These are phyloP conservation scores for Minunthozetes semirufus DNA, from an alignment of 2,888 invertebrate species.

Conservation along the genomic window DNA sequence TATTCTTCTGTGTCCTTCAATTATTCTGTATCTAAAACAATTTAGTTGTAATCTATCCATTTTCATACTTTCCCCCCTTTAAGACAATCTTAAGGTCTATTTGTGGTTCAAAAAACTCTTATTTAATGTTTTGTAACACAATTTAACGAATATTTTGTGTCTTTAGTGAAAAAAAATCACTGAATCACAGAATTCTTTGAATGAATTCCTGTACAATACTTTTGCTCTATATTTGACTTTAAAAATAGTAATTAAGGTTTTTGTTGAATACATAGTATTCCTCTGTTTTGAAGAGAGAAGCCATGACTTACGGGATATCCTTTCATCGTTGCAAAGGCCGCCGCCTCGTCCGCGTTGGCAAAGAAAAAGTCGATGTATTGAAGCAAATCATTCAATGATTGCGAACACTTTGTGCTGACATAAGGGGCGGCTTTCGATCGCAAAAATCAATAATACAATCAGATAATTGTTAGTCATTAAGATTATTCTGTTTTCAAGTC, in stretches of 20 bases:
- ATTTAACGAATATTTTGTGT: not conserved
- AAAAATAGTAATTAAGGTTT: not conserved
- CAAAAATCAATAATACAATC: not conserved
- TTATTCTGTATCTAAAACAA: too few species aligned
- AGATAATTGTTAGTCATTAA: not conserved
- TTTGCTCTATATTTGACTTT: not conserved
- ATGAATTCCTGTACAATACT: not conserved
- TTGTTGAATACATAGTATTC: too few species aligned
- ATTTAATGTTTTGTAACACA: not conserved
- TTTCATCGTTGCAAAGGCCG: constrained; percentile 51
- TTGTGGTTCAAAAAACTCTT: too few species aligned
- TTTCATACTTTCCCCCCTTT: too few species aligned
- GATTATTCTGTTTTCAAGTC: not conserved
- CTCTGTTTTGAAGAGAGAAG: not conserved
- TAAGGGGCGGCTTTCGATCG: constrained; percentile 68
- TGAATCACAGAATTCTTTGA: not conserved
- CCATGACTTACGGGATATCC: constrained; percentile 44
- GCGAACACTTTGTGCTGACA: constrained; percentile 76
- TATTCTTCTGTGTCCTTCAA: too few species aligned
- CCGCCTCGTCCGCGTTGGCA: constrained; percentile 55
- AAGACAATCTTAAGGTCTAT: too few species aligned
- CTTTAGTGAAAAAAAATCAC: not conserved
- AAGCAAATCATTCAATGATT: constrained; percentile 68
- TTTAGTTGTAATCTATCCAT: too few species aligned
- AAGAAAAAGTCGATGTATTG: constrained; percentile 92